A percentile compares a stretch with the other conserved stretches of the same genome.
These are phyloP conservation scores for Ditylenchus dipsaci DNA, from an alignment of 1,140 invertebrate species.

Conservation along the genomic window DNA sequence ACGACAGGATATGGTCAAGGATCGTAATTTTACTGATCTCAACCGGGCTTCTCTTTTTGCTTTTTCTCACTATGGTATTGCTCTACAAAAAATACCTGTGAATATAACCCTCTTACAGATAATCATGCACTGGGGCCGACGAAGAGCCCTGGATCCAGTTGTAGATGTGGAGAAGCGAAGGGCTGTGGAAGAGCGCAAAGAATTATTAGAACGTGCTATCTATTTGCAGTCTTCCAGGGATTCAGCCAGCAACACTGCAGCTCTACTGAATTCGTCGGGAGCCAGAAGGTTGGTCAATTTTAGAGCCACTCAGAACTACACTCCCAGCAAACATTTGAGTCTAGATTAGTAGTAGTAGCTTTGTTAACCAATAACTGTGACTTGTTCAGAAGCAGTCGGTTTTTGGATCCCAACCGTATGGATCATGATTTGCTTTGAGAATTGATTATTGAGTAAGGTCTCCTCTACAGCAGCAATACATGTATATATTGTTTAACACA, in stretches of 20 bases:
- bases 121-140: background rate
- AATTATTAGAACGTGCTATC: background rate
- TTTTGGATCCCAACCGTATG: too few species aligned
- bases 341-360: too few species aligned
- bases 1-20: background rate
- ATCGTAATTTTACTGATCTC: background rate
- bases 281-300: background rate
- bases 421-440: too few species aligned
- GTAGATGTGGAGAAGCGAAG: background rate
- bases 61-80: background rate
- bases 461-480: too few species aligned
- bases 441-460: too few species aligned
- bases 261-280: background rate
- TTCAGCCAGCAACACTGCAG: background rate
- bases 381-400: too few species aligned
- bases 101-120: too few species aligned
- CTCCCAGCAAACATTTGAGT: too few species aligned
- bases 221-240: background rate
- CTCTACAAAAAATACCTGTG: too few species aligned
- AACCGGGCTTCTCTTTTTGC: background rate
- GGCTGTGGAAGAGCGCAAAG: conserved; percentile 2
- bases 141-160: background rate
- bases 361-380: too few species aligned
- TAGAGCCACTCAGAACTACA: too few species aligned
- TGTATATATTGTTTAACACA: too few species aligned